These are phyloP conservation scores for Siniperca scherzeri DNA, from an alignment of 2,797 vertebrate genomes.

Conservation along the genomic window DNA sequence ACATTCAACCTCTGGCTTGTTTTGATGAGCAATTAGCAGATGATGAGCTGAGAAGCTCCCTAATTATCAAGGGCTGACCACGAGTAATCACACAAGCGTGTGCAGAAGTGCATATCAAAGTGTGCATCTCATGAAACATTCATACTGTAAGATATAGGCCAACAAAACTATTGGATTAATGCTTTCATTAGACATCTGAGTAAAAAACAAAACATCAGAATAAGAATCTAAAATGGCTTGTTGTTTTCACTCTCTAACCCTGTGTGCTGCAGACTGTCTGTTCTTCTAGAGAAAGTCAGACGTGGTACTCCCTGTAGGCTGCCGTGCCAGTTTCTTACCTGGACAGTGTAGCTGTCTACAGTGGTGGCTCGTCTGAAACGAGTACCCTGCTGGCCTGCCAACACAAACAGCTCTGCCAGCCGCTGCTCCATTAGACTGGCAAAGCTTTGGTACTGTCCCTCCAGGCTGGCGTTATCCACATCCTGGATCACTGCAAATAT, in stretches of 20 bases:
- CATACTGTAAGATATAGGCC: conserved; percentile 44
- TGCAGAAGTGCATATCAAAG: conserved; percentile 52
- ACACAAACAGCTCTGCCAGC: conserved; percentile 93
- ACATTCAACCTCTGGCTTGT: conserved; percentile 60
- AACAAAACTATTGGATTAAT: conserved; percentile 38
- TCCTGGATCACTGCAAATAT: conserved; percentile 93
- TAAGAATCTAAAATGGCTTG: conserved; percentile 4
- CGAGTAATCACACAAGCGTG: conserved; percentile 38
- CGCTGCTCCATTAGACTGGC: conserved; percentile 96
- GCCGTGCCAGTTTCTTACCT: conserved; percentile 84
- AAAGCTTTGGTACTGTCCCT: conserved; percentile 96
- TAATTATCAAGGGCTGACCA: conserved; percentile 65
- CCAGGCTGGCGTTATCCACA: conserved; percentile 92
- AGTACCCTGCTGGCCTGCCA: conserved; percentile 92
- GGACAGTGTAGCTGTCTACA: conserved; percentile 95
- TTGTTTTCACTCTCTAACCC: background rate
- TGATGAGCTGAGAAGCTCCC: conserved; percentile 56
- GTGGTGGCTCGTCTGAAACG: conserved; percentile 93
- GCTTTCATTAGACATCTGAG: conserved; percentile 36
- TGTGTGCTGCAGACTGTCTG: conserved; percentile 16
- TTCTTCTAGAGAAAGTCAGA: conserved; percentile 34
- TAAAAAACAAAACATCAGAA: conserved; percentile 36
- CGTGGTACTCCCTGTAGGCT: background rate
- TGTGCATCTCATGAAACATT: conserved; percentile 63
- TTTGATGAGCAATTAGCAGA: conserved; percentile 72